Conservation (phyloP, 2,113 vertebrate species). For the Octodon degus region DNA sequence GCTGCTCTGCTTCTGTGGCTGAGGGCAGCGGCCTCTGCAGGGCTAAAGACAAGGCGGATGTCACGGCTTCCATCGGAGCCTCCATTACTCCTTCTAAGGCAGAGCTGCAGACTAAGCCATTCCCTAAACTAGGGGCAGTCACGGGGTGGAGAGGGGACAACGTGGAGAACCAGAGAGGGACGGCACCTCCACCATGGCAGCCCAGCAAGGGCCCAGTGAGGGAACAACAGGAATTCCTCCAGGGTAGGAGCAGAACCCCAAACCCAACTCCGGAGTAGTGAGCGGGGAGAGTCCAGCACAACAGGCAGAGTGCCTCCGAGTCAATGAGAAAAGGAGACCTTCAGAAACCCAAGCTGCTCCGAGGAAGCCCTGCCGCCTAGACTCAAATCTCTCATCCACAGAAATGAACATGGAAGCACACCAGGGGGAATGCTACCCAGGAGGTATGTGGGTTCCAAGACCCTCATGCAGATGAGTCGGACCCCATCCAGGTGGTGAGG, state of each 20-base stretch:
- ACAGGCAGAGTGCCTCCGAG: background rate
- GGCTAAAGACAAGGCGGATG: accelerated
- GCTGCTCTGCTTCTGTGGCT: background rate
- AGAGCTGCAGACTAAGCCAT: background rate
- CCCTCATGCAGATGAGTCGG: background rate
- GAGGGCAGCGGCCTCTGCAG: background rate
- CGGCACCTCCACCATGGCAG: background rate
- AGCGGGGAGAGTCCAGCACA: background rate
- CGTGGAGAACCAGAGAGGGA: background rate
- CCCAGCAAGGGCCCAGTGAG: background rate
- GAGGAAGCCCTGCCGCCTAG: background rate
- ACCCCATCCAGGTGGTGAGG: background rate
- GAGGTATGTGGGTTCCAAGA: background rate
- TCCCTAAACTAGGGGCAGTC: background rate
- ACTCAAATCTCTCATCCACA: background rate
- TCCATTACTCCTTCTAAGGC: background rate
- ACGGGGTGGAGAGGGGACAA: background rate
- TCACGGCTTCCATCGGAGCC: background rate
- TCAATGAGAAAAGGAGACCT: background rate
- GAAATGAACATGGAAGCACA: background rate
- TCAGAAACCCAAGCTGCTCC: background rate
- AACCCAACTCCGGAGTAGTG: background rate
- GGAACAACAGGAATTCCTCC: background rate
- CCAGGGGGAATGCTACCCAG: background rate
- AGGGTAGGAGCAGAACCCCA: background rate